Evolutionary conservation across 2,113 vertebrate species (phyloP), one percentile per base, ranked within the genome.

Genomic region (Hiodon tergisus): DNA sequence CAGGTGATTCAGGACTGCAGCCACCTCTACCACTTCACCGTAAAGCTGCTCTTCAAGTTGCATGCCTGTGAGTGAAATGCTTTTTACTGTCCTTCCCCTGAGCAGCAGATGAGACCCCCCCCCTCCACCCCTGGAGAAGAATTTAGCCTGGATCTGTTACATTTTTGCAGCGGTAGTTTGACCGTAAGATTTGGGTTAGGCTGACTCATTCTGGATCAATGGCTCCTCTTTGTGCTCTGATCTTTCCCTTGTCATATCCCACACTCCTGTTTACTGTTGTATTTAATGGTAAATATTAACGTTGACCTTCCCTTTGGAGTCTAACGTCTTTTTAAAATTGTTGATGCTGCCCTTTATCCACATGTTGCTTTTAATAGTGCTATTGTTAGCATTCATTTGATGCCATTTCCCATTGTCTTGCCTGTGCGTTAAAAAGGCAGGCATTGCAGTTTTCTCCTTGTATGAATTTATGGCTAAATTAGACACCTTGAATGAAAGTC

Each of bases 1-100:
- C 97, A 98, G 87, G 97, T 98, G 69, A 91, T 98, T 85, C 97
- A 97, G 87, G 97, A 99, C 90, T 95, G 92, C 83, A 99, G 97
- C 84, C 96, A 94, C 73, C 94, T 99, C 47, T 99, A 99, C 86
- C 96, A 99, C 90, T 99, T 96, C 85, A 89, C 92, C 0, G 97
- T 99, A 86, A 98, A 97, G 88, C 86, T 99, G 57, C 90, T 99
- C 74, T 99, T 99, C 89, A 95, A 97, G 81, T 93, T 99, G 72
- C 97, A 99, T 59, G 89, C 96, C 54, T 98, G 97, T 99, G 87
- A 96, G 96, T 92, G 31, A 31, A 31, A 31, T 31, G 6, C 61
- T 11, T 71, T 17, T 1, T 2, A 55, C 55, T 1, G 7, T 59
- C 2, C 52, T 57, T 3, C 54, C 6, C 17, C 47, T 6, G 6